Evolutionary conservation across 2,113 vertebrate genomes (phyloP).

Genomic region (Ailurus styani): DNA sequence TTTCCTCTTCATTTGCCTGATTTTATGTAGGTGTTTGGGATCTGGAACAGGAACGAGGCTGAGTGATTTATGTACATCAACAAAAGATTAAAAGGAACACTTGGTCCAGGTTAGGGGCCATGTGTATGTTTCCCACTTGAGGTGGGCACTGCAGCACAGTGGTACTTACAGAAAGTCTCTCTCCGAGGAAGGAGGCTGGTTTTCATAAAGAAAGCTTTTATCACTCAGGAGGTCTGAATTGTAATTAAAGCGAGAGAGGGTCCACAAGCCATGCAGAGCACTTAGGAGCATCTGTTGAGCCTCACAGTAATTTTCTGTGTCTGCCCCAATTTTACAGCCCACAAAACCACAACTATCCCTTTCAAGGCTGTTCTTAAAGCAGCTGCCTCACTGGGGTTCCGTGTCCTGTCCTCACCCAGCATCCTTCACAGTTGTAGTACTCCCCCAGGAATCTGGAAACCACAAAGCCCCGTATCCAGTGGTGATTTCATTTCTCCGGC

Average conservation of each 20-base stretch:
- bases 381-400: neutral
- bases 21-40: neutral
- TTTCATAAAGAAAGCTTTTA: slow-evolving; percentile 11
- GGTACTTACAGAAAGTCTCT: neutral
- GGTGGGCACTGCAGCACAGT: neutral
- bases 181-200: neutral
- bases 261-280: neutral
- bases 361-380: neutral
- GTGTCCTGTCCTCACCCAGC: neutral
- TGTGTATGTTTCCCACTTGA: neutral
- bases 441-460: neutral
- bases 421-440: neutral
- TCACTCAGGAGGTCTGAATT: neutral
- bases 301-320: neutral
- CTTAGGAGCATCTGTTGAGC: neutral
- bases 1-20: neutral
- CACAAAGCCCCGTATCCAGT: neutral
- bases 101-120: neutral
- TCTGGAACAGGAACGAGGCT: neutral
- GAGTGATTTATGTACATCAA: neutral
- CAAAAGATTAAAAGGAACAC: neutral
- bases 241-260: neutral
- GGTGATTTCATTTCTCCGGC: neutral
- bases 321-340: neutral
- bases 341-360: neutral